phyloP scores from a whole-genome alignment of 2,797 vertebrate genomes.

The Holocentrus rufus region DNA sequence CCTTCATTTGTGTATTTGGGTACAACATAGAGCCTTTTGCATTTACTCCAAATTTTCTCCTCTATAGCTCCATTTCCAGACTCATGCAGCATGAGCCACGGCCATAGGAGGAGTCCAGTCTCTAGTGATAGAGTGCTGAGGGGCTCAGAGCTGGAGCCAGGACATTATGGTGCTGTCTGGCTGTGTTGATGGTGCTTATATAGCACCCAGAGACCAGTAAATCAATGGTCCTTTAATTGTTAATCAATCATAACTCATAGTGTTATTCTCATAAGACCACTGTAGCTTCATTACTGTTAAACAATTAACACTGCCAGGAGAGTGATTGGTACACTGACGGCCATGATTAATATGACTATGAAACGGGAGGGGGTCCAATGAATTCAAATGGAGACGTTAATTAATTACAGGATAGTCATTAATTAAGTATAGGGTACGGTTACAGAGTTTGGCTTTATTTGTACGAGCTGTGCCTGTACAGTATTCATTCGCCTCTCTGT shows the following conservation, averaged over 20 bases:
- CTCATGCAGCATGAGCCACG: constrained; percentile 1
- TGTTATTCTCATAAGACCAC: constrained; percentile 71
- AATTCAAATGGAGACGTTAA: constrained; percentile 64
- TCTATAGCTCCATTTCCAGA: background rate
- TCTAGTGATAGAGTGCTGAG: constrained; percentile 11
- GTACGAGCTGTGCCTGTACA: background rate
- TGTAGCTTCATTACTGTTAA: constrained; percentile 72
- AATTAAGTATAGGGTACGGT: constrained; percentile 50
- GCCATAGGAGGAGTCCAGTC: background rate
- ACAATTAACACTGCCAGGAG: constrained; percentile 74
- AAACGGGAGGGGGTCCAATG: constrained; percentile 51
- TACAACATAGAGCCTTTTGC: background rate
- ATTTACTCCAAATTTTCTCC: background rate
- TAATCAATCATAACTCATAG: constrained; percentile 76
- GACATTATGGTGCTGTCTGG: constrained; percentile 42
- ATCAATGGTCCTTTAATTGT: constrained; percentile 76
- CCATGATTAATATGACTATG: constrained; percentile 68
- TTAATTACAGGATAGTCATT: constrained; percentile 62
- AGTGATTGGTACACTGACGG: constrained; percentile 59
- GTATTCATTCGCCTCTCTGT: constrained; percentile 30
- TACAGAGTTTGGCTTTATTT: constrained; percentile 33
- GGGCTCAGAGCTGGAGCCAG: constrained; percentile 21
- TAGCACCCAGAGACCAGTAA: constrained; percentile 65
- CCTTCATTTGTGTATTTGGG: background rate
- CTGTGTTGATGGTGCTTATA: constrained; percentile 59